These are phyloP conservation scores for Hyppa rectilinea DNA, from an alignment of 2,888 invertebrate genomes.

Conservation along the genomic window DNA sequence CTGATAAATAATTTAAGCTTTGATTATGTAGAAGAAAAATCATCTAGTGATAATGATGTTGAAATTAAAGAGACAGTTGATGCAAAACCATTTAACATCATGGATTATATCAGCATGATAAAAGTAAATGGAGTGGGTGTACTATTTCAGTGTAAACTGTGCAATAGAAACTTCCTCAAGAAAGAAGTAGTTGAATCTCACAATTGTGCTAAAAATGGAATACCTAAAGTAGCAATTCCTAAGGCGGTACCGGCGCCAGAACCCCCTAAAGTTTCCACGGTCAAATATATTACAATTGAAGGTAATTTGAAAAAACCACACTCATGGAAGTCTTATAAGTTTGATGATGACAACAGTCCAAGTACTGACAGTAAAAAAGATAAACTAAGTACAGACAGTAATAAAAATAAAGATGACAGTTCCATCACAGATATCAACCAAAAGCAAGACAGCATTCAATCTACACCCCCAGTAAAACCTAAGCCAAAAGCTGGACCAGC, in stretches of 20 bases:
- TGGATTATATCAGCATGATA: conserved; percentile 85
- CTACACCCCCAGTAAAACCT: conserved; percentile 61
- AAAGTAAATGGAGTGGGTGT: conserved; percentile 87
- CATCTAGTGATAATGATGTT: conserved; percentile 50
- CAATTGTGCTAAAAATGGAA: conserved; percentile 84
- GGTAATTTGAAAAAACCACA: conserved; percentile 68
- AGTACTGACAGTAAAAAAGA: conserved; percentile 37
- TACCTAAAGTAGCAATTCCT: conserved; percentile 76
- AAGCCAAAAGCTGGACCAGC: conserved; percentile 86
- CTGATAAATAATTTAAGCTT: conserved; percentile 56
- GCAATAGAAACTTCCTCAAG: conserved; percentile 86
- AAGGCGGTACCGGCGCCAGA: conserved; percentile 73
- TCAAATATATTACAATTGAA: conserved; percentile 84
- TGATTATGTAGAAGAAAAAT: conserved; percentile 53
- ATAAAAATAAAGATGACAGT: conserved; percentile 5
- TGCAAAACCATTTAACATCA: conserved; percentile 80
- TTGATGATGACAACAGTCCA: conserved; percentile 49
- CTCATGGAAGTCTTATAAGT: conserved; percentile 59
- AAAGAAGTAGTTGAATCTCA: conserved; percentile 84
- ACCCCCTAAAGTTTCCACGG: conserved; percentile 79
- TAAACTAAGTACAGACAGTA: conserved; percentile 37
- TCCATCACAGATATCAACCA: conserved; percentile 2
- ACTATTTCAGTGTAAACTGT: conserved; percentile 87
- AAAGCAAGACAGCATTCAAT: conserved; percentile 23
- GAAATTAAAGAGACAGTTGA: conserved; percentile 60